Base-by-base conservation (phyloP, 1,140 invertebrate species). In the Drosophila burlai region DNA sequence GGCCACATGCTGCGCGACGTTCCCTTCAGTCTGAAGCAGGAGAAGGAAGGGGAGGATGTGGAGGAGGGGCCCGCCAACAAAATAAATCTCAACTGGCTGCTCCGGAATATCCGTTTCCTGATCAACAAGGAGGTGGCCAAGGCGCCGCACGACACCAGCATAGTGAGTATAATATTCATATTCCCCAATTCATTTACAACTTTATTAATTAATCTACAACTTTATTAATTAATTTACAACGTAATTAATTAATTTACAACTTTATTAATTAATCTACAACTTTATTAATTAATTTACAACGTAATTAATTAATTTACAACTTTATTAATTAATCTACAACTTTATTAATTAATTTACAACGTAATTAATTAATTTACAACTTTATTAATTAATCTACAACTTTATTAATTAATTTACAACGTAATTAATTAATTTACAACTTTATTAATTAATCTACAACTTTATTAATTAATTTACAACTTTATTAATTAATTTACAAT, bases 1-100 rank as follows among this genome's bases (percentile, higher is more conserved):
- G 95, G 95, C 0, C 95, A 95, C 87, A 94, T 96, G 49, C 85
- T 96, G 2, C 94, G 94, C 68, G 93, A 93, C 31, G 58, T 95
- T 75, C 89, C 94, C 71, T 87, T 92, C 7, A 83, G 58, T 36
- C 49, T 83, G 0, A 93, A 93, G 49, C 73, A 77, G 72, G 86
- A 92, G 38, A 73, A 67, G 8, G 29, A 85, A 29, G 29, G 52
- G 11, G 47, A 80, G 24, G 57, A 57, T 4, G 60, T 31, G 16
- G 76, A 87, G 16, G 76, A 87, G 3, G 62, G 50, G 6, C 50
- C 46, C 4, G 34, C 38, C 10, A 83, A 83, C n/a, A 92, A 83
- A 67, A 91, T 93, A n/a, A 91, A 91, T 92, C 77, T 94, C 16
- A 76, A 80, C 9, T 96, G 95, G 95, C 74, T 96, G 13, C 90